Evolutionary conservation across 2,888 invertebrate genomes (phyloP).

Genomic region (Hydrotaea diabolus): DNA sequence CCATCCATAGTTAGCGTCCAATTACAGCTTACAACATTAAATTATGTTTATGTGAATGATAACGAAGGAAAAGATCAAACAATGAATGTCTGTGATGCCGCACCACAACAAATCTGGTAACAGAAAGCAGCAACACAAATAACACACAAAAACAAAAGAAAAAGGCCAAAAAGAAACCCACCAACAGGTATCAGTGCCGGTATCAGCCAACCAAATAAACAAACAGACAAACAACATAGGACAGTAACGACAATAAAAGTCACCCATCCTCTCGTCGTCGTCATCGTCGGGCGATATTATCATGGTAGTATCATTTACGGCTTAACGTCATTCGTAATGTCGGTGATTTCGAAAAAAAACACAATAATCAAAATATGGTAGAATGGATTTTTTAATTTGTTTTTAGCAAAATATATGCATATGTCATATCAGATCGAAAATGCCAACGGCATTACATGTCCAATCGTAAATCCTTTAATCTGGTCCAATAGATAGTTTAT

Average conservation of each 20-base stretch:
- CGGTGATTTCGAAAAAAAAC: background rate
- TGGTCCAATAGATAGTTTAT: too few species aligned
- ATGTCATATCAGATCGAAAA: background rate
- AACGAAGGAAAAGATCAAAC: constrained; percentile 32
- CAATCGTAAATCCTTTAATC: too few species aligned
- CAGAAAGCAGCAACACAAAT: background rate
- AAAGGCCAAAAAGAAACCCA: background rate
- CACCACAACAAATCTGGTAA: constrained; percentile 14
- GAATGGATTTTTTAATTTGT: background rate
- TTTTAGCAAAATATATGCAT: background rate
- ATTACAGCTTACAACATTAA: constrained; percentile 34
- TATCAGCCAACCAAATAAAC: constrained; percentile 9
- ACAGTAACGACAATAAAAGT: background rate
- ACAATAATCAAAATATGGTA: background rate
- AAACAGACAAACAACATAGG: background rate
- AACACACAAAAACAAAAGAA: constrained; percentile 14
- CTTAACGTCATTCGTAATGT: constrained; percentile 16
- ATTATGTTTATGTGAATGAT: constrained; percentile 36
- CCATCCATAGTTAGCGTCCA: constrained; percentile 5
- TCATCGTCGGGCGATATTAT: constrained; percentile 21
- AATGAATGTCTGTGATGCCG: constrained; percentile 21
- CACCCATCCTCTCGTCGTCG: background rate
- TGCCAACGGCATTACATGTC: too few species aligned
- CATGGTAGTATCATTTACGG: constrained; percentile 2
- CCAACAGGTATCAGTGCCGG: background rate